Evolutionary conservation across 2,797 vertebrate genomes (phyloP).

Genomic region (Dendrocincla tyrannina): DNA sequence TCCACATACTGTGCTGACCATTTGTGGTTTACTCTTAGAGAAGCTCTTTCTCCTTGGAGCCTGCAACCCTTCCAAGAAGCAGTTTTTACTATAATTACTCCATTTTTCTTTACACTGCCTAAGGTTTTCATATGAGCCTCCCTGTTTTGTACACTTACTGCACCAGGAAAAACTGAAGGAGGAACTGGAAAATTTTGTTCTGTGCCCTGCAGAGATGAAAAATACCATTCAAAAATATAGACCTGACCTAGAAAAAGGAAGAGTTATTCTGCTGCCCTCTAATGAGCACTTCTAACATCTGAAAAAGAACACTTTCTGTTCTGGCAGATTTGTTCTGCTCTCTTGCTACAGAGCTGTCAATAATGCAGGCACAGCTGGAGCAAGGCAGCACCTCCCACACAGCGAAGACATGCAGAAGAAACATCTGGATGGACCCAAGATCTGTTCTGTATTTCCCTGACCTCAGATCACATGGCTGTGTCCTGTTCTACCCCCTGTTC

Average conservation of each 20-base stretch:
- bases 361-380: background rate
- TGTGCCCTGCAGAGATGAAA: background rate
- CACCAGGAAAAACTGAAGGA: background rate
- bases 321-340: background rate
- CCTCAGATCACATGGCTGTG: background rate
- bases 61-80: background rate
- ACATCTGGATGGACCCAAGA: background rate
- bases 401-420: background rate
- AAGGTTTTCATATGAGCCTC: background rate
- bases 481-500: background rate
- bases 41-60: background rate
- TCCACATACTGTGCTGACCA: background rate
- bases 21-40: background rate
- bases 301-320: background rate
- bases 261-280: conserved; percentile 62
- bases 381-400: background rate
- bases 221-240: background rate
- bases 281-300: conserved; percentile 38
- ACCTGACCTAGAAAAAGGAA: conserved; percentile 55
- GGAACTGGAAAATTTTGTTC: conserved; percentile 10
- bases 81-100: background rate
- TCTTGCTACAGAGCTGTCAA: background rate
- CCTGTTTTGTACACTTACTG: background rate
- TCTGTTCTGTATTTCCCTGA: background rate
- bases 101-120: background rate